Percentiles rank a stretch among this genome's conserved stretches.
These are phyloP conservation scores for Brachionus rotundiformis DNA, from an alignment of 1,140 invertebrate genomes.

Conservation along the genomic window DNA sequence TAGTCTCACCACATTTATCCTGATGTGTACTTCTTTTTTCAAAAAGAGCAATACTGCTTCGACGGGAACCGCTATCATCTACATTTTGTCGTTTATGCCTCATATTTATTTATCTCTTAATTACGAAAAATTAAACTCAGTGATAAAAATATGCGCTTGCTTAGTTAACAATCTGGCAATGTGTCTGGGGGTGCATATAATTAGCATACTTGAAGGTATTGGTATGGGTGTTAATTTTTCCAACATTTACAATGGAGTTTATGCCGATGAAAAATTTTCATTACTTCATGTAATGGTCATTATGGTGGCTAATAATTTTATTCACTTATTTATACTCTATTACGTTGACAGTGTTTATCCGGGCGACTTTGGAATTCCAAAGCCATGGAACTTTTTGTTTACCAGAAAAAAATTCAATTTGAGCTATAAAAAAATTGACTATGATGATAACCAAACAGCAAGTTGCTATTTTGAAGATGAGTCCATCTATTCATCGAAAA, in stretches of 20 bases:
- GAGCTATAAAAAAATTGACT: not conserved
- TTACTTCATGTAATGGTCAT: conserved; percentile 65
- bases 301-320: conserved; percentile 69
- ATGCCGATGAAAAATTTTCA: conserved; percentile 60
- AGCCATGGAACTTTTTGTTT: conserved; percentile 21
- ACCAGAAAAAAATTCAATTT: not conserved
- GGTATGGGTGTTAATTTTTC: conserved; percentile 58
- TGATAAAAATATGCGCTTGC: conserved; percentile 56
- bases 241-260: not conserved
- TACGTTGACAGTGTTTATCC: conserved; percentile 73
- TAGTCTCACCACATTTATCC: conserved; percentile 48
- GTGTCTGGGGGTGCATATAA: conserved; percentile 59
- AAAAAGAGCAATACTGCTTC: conserved; percentile 55
- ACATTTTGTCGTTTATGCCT: conserved; percentile 60
- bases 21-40: conserved; percentile 54
- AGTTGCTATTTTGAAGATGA: not conserved
- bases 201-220: conserved; percentile 61
- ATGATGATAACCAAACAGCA: not conserved
- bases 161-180: conserved; percentile 60
- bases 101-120: conserved; percentile 68
- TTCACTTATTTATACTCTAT: conserved; percentile 72
- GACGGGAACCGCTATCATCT: conserved; percentile 59
- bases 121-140: conserved; percentile 64
- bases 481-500: not conserved
- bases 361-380: conserved; percentile 65